phyloP scores from a whole-genome alignment of 2,888 invertebrate genomes.

The Alsophila aescularia region DNA sequence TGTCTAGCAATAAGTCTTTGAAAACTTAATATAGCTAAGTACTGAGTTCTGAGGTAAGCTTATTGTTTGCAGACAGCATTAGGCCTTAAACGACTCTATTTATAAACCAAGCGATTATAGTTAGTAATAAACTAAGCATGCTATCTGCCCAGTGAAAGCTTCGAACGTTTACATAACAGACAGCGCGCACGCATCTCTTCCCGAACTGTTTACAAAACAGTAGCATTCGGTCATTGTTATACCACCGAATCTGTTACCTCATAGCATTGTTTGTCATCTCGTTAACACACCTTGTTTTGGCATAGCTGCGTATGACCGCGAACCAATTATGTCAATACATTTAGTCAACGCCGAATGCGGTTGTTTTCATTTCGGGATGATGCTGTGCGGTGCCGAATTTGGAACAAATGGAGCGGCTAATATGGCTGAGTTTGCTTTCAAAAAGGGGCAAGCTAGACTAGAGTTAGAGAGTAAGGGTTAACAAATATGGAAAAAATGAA shows the following conservation, averaged over 20 bases:
- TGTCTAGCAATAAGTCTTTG: too few species aligned
- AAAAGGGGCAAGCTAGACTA: too few species aligned
- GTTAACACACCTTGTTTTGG: conserved; percentile 63
- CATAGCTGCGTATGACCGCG: conserved; percentile 50
- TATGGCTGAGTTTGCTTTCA: neutral
- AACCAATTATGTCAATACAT: conserved; percentile 66
- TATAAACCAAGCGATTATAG: too few species aligned
- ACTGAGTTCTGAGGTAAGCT: too few species aligned
- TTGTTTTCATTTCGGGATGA: conserved; percentile 30
- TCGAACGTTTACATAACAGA: conserved; percentile 10
- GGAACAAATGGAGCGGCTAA: conserved; percentile 18
- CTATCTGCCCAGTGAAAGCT: neutral
- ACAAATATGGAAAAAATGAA: too few species aligned
- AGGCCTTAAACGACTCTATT: neutral
- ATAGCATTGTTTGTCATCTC: conserved; percentile 56
- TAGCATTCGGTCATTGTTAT: conserved; percentile 35
- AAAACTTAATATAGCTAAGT: too few species aligned
- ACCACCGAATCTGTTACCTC: conserved; percentile 37
- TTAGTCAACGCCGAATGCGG: conserved; percentile 36
- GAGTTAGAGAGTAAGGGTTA: too few species aligned
- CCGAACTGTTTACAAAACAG: conserved; percentile 37
- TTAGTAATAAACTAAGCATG: too few species aligned
- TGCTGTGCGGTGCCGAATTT: conserved; percentile 12
- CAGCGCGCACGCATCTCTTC: conserved; percentile 11
- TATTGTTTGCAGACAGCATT: too few species aligned